These are phyloP conservation scores for Danio albolineatus DNA, from an alignment of 2,797 vertebrate species.

Conservation along the genomic window DNA sequence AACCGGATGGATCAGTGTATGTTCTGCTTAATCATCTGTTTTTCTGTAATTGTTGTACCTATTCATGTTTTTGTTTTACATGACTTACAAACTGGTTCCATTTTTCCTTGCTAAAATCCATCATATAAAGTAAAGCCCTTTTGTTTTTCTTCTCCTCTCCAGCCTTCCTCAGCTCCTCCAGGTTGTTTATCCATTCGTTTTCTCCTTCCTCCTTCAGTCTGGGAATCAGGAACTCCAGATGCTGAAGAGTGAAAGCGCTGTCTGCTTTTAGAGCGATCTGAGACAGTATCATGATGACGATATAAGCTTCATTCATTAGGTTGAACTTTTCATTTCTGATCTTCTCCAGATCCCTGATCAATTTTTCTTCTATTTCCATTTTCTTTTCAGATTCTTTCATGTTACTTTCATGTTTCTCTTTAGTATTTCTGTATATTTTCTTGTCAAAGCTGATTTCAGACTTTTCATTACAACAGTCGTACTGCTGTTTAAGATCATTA, in stretches of 20 bases:
- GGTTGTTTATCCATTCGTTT: not conserved
- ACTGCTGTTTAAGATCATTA: not conserved
- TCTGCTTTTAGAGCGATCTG: constrained; percentile 38
- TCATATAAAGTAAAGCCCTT: not conserved
- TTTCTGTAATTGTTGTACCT: no score
- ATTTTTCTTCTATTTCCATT: not conserved
- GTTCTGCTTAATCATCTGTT: no score
- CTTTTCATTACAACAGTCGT: not conserved
- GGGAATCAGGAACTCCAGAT: constrained; percentile 20
- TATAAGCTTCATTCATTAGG: not conserved
- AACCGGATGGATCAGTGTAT: no score
- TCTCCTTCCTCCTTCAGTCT: constrained; percentile 5
- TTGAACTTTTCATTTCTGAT: not conserved
- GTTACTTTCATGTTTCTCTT: no score
- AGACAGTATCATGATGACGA: not conserved
- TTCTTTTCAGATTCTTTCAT: not conserved
- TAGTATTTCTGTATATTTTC: no score
- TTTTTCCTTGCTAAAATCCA: no score
- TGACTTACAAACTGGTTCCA: no score
- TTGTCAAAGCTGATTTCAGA: no score
- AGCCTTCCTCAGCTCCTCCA: constrained; percentile 21
- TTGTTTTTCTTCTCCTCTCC: not conserved
- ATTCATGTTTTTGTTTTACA: not conserved
- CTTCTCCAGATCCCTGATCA: not conserved
- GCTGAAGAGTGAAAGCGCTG: not conserved